These are phyloP conservation scores for Drosophila colorata DNA, from an alignment of 2,888 invertebrate genomes.

Conservation along the genomic window DNA sequence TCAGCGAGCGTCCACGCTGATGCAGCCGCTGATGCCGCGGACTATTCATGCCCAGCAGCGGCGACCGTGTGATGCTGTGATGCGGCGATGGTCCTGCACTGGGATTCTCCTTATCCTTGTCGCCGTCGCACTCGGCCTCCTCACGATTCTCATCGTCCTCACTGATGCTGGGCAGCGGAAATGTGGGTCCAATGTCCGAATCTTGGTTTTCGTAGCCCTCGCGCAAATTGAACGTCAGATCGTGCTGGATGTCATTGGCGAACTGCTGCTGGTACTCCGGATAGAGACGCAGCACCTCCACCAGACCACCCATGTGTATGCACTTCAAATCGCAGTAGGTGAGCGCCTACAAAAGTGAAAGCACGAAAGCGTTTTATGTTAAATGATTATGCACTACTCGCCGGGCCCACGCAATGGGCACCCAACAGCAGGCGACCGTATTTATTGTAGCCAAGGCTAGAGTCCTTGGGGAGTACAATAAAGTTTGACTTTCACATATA, in stretches of 20 bases:
- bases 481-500: background rate
- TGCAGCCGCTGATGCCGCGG: constrained; percentile 83
- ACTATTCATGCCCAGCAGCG: constrained; percentile 79
- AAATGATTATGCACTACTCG: constrained; percentile 58
- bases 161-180: constrained; percentile 95
- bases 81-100: constrained; percentile 87
- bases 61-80: constrained; percentile 82
- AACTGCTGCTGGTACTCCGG: constrained; percentile 98
- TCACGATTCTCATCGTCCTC: constrained; percentile 97
- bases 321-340: constrained; percentile 98
- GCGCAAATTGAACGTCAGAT: constrained; percentile 96
- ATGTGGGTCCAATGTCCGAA: constrained; percentile 84
- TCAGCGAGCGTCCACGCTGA: constrained; percentile 85
- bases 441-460: background rate
- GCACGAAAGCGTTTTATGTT: constrained; percentile 34
- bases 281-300: constrained; percentile 94
- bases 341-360: constrained; percentile 88
- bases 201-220: constrained; percentile 96
- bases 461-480: background rate
- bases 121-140: constrained; percentile 94
- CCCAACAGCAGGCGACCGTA: constrained; percentile 33
- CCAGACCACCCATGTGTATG: constrained; percentile 95
- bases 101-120: constrained; percentile 96
- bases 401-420: background rate
- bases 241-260: constrained; percentile 96